These are phyloP conservation scores for Anastatus disparis DNA, from an alignment of 1,140 invertebrate genomes.

Conservation along the genomic window DNA sequence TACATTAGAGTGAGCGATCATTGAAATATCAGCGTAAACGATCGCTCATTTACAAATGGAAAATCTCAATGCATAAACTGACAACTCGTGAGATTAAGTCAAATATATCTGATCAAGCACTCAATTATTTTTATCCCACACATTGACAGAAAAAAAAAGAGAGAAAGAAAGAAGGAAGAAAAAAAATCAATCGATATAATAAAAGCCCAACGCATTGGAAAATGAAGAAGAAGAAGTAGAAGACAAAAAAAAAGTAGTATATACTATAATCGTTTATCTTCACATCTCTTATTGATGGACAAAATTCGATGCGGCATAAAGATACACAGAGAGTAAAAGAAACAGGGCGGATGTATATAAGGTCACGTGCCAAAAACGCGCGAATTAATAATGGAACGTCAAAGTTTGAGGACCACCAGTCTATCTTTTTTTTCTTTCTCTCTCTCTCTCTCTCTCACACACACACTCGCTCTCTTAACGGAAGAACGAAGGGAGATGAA, in stretches of 20 bases:
- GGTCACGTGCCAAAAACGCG: slow-evolving; percentile 23
- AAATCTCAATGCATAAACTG: slow-evolving; percentile 1
- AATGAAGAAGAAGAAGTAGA: background rate
- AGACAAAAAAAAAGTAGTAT: background rate
- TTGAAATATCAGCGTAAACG: slow-evolving; percentile 22
- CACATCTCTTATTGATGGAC: slow-evolving; percentile 11
- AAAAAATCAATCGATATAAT: no score
- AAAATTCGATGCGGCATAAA: background rate
- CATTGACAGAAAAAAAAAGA: background rate
- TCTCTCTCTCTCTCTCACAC: background rate
- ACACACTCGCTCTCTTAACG: background rate
- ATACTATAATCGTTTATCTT: slow-evolving; percentile 34
- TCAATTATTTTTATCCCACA: slow-evolving; percentile 23
- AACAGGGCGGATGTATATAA: background rate
- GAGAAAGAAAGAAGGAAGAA: background rate
- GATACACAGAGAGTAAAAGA: no score
- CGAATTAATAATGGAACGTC: slow-evolving; percentile 35
- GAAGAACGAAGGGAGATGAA: background rate
- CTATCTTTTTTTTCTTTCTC: background rate
- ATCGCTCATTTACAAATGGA: slow-evolving; percentile 19
- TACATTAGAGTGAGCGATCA: background rate
- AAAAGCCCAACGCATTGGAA: no score
- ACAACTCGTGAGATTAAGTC: slow-evolving; percentile 40
- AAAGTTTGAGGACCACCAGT: background rate
- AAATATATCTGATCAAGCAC: slow-evolving; percentile 18